Percentiles rank a stretch among this genome's conserved stretches.
These are phyloP conservation scores for Polyodon spathula DNA, from an alignment of 2,113 vertebrate species.

Conservation along the genomic window DNA sequence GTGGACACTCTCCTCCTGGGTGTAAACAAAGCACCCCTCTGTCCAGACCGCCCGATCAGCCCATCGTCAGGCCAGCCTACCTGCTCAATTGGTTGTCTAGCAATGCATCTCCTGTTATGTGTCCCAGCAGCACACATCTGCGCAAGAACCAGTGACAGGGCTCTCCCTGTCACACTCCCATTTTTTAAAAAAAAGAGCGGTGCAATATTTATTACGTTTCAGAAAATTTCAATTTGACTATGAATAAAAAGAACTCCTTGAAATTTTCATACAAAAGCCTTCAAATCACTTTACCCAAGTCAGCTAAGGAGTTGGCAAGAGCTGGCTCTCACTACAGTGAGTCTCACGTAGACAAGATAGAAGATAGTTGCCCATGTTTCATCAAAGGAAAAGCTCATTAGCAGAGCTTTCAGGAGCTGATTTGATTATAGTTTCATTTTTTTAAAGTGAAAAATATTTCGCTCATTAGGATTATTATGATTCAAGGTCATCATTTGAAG, in stretches of 20 bases:
- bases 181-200: slow-evolving; percentile 69
- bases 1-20: no score
- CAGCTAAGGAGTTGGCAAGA: slow-evolving; percentile 99
- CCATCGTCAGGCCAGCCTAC: no score
- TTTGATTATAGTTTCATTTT: slow-evolving; percentile 94
- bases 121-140: no score
- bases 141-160: not conserved
- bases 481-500: slow-evolving; percentile 99
- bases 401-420: slow-evolving; percentile 84
- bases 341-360: slow-evolving; percentile 73
- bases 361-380: slow-evolving; percentile 74
- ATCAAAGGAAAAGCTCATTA: slow-evolving; percentile 99
- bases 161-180: no score
- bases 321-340: slow-evolving; percentile 79
- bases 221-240: slow-evolving; percentile 79
- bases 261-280: slow-evolving; percentile 99
- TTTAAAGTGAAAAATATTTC: slow-evolving; percentile 92
- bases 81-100: no score
- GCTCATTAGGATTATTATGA: slow-evolving; percentile 96
- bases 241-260: slow-evolving; percentile 78
- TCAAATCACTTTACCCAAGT: slow-evolving; percentile 99
- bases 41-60: no score
- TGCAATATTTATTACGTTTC: slow-evolving; percentile 94
- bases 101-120: no score
- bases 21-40: no score